These are phyloP conservation scores for Patella caerulea DNA, from an alignment of 2,888 invertebrate species.

Conservation along the genomic window DNA sequence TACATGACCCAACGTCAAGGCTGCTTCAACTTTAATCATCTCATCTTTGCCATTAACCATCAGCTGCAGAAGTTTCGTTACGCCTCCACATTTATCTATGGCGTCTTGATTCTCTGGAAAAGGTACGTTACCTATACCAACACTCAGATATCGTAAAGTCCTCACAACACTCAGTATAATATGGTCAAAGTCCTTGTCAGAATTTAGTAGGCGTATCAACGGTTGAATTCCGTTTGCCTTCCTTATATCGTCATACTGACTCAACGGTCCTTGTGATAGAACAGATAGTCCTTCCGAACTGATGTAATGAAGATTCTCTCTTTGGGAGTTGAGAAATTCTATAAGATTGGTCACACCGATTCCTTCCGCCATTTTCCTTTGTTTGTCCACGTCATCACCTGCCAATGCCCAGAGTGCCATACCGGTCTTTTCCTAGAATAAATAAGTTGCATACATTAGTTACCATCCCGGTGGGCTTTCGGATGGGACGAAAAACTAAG, in stretches of 20 bases:
- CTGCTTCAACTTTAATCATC: conserved; percentile 68
- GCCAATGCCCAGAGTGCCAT: conserved; percentile 69
- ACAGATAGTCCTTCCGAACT: conserved; percentile 69
- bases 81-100: conserved; percentile 63
- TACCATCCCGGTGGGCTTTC: too few species aligned
- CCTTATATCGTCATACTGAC: conserved; percentile 63
- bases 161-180: conserved; percentile 68
- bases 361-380: conserved; percentile 63
- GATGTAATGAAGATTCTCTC: conserved; percentile 67
- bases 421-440: conserved; percentile 65
- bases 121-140: conserved; percentile 68
- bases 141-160: conserved; percentile 64
- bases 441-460: background rate
- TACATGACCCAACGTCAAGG: conserved; percentile 65
- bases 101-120: conserved; percentile 63
- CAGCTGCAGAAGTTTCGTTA: conserved; percentile 66
- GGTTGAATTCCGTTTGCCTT: conserved; percentile 65
- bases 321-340: conserved; percentile 66
- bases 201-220: conserved; percentile 61
- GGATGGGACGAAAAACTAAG: too few species aligned
- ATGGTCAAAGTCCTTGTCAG: conserved; percentile 57
- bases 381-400: conserved; percentile 62
- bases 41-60: conserved; percentile 67
- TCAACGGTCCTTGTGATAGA: conserved; percentile 66
- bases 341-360: conserved; percentile 67